A percentile compares a stretch with the other conserved stretches of the same genome.
phyloP scores from a whole-genome alignment of 2,113 vertebrate genomes.

The Numenius arquata region DNA sequence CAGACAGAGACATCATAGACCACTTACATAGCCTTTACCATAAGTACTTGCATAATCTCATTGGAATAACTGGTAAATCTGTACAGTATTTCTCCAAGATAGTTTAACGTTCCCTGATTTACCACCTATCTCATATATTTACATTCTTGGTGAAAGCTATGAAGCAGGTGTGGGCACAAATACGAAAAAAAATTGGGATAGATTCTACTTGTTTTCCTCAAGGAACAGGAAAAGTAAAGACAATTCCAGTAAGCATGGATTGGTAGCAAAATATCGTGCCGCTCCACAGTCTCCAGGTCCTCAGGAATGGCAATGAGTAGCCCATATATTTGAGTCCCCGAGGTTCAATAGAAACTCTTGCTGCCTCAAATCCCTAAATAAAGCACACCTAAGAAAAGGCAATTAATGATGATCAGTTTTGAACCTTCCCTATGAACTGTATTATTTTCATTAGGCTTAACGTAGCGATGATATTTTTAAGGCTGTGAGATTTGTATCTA shows the following conservation, averaged over 20 bases:
- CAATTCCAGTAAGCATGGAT: not conserved
- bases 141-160: not conserved
- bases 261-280: not conserved
- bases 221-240: not conserved
- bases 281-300: not conserved
- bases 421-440: not conserved
- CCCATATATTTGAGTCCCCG: not conserved
- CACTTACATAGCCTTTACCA: not conserved
- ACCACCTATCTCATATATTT: not conserved
- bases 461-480: not conserved
- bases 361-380: not conserved
- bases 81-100: not conserved
- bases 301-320: not conserved
- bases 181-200: accelerated
- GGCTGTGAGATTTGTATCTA: not conserved
- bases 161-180: not conserved
- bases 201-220: not conserved
- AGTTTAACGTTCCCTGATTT: not conserved
- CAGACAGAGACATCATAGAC: not conserved
- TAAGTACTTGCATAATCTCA: not conserved
- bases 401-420: not conserved
- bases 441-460: not conserved
- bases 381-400: not conserved
- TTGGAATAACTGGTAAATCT: not conserved
- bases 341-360: not conserved